phyloP scores from a whole-genome alignment of 1,140 invertebrate genomes.

The Agraylea sexmaculata region DNA sequence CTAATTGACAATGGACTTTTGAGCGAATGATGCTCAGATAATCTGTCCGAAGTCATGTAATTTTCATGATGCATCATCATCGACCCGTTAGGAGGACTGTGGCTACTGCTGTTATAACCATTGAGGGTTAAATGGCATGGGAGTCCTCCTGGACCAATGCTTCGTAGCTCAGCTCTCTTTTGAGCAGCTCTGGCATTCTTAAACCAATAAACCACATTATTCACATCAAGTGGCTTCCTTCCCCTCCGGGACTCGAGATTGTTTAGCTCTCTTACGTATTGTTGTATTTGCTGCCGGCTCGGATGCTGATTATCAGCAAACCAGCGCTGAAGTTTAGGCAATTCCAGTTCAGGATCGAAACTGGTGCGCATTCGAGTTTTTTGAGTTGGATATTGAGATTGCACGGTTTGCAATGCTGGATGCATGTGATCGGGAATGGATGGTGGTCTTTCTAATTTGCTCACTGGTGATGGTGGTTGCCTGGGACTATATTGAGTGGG shows the following conservation, averaged over 20 bases:
- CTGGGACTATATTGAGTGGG: conserved; percentile 45
- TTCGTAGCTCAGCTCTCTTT: conserved; percentile 71
- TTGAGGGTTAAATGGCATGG: conserved; percentile 44
- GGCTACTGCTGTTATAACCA: conserved; percentile 48
- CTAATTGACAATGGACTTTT: conserved; percentile 39
- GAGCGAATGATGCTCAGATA: conserved; percentile 35
- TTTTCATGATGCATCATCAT: conserved; percentile 39
- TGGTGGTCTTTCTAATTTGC: conserved; percentile 35
- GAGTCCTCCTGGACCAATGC: conserved; percentile 35
- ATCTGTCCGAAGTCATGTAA: conserved; percentile 38
- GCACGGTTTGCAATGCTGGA: conserved; percentile 58
- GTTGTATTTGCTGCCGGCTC: conserved; percentile 84
- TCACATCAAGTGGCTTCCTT: conserved; percentile 86
- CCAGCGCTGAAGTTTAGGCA: conserved; percentile 89
- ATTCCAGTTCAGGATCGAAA: conserved; percentile 90
- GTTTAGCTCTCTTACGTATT: conserved; percentile 89
- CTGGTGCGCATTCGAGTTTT: conserved; percentile 86
- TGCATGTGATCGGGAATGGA: conserved; percentile 42
- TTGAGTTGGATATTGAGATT: conserved; percentile 65
- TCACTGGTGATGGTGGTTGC: conserved; percentile 40
- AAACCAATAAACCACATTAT: conserved; percentile 98
- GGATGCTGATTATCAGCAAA: conserved; percentile 95
- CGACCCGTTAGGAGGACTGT: conserved; percentile 46
- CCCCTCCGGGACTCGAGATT: conserved; percentile 81
- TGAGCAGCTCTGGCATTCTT: conserved; percentile 95